phyloP scores from a whole-genome alignment of 2,888 invertebrate genomes.

The Drosophila glabriapex region DNA sequence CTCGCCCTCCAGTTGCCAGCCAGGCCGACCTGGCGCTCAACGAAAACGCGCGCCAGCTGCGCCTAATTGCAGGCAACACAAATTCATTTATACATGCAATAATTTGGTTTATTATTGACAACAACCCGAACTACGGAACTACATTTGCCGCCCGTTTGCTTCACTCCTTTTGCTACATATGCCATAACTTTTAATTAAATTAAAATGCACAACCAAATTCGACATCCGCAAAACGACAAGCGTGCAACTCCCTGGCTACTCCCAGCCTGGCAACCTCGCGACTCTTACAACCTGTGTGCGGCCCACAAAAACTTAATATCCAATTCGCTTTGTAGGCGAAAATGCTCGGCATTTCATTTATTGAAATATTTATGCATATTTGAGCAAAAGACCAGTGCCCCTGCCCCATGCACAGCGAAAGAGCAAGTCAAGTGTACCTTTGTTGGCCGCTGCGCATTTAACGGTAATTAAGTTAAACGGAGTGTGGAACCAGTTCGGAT shows the following conservation, averaged over 20 bases:
- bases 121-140: conserved; percentile 26
- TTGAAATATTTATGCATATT: conserved; percentile 73
- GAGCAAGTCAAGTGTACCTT: conserved; percentile 28
- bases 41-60: conserved; percentile 65
- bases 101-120: conserved; percentile 76
- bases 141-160: background rate
- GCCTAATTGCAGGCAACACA: conserved; percentile 76
- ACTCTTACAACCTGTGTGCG: conserved; percentile 21
- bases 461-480: conserved; percentile 65
- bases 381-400: conserved; percentile 51
- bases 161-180: conserved; percentile 56
- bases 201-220: conserved; percentile 76
- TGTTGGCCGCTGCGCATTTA: conserved; percentile 22
- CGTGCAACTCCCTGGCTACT: conserved; percentile 3
- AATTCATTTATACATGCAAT: conserved; percentile 80
- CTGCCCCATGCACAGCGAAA: background rate
- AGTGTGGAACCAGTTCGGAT: conserved; percentile 28
- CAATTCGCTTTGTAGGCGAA: conserved; percentile 74
- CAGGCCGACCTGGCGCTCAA: conserved; percentile 13
- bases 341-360: conserved; percentile 55
- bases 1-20: background rate
- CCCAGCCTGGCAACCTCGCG: conserved; percentile 11
- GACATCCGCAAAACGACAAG: conserved; percentile 27
- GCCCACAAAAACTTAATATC: conserved; percentile 67
- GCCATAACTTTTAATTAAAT: conserved; percentile 79